Base-by-base conservation (phyloP, 2,113 vertebrate species). In the Athene noctua region DNA sequence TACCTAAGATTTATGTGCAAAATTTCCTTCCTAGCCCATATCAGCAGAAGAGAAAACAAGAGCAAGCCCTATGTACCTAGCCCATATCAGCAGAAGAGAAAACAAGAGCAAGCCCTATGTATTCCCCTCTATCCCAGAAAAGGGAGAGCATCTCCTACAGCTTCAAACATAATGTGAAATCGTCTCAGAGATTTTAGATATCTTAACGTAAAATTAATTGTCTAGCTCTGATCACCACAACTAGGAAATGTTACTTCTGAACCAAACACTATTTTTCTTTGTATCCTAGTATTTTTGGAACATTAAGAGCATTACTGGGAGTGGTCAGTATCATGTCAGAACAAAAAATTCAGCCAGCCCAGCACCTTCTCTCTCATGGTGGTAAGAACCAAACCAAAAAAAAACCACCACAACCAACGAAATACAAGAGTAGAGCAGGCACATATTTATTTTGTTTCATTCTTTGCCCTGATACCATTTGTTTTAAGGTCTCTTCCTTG, bases 51-150 rank as follows among this genome's bases (percentile, higher is more conserved):
- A 59, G 14, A 67, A 92, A 59, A 55, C 29, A 80, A 63, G 32
- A 63, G 21, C 30, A 46, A 38, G 5, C 6, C 15, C 25, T 13
- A 40, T 8, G 6, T 42, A 52, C 6, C 36, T 18, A 63, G 51
- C 5, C 40, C 44, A 77, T 42, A 86, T 4, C 7, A 77, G 17
- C 30, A 59, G 15, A 89, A 67, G 19, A 59, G 14, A 67, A 92
- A 59, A 55, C 29, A 80, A 63, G 32, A 63, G 21, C 30, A 46
- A 38, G 5, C 6, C 15, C 25, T 13, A 40, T 8, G 6, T 42
- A 52, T 42, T 55, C 11, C 5, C 3, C 10, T 59, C 19, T 38
- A 11, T 8, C 3, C 5, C 3, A 0, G 0, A 74, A 65, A 87
- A 75, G 5, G 14, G 11, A 9, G 15, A 66, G 13, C 13, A 75